Base-by-base conservation (phyloP, 2,113 vertebrate genomes). In the Catagonus wagneri region DNA sequence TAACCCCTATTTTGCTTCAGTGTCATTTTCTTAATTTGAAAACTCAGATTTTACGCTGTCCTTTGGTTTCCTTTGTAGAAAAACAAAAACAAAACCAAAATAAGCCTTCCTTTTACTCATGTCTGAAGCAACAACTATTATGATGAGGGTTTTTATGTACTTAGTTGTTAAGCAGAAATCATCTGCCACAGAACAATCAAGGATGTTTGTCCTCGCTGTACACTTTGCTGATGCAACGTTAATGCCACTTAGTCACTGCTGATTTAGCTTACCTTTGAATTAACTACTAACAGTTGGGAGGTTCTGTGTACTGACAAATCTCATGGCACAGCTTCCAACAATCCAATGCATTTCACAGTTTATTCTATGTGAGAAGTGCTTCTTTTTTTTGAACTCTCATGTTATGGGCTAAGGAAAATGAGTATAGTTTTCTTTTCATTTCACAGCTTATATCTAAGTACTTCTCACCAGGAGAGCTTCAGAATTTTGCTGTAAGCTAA, bases 401-500 rank as follows among this genome's bases (percentile, higher is more conserved):
- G 20, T 92, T 96, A 90, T 23, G 2, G 29, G 34, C 34, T 79
- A 81, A 92, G 23, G 29, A 56, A 96, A 96, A 96, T 61, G 50
- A 92, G 29, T 89, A 32, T 11, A 84, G 69, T 72, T 84, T 96
- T 76, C 58, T 93, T 96, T 89, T 92, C 79, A 78, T 93, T 93
- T 95, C 66, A 94, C 60, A 90, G 23, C 92, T 93, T 86, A n/a
- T 69, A 52, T 86, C 78, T 92, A 87, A 96, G 44, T 75, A 89
- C 52, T 90, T 95, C 83, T 94, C 87, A 96, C 32, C 29, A 60
- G 65, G 83, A 86, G 23, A 91, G 23, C 58, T 68, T 52, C 85
- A 83, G 58, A 89, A 89, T 93, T 94, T 90, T 94, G 76, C 85
- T 88, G 56, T 93, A 93, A 94, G 20, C 93, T 95, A 96, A 97